These are phyloP conservation scores for Enteromius trimaculatus DNA, from an alignment of 2,797 vertebrate genomes.

Conservation along the genomic window DNA sequence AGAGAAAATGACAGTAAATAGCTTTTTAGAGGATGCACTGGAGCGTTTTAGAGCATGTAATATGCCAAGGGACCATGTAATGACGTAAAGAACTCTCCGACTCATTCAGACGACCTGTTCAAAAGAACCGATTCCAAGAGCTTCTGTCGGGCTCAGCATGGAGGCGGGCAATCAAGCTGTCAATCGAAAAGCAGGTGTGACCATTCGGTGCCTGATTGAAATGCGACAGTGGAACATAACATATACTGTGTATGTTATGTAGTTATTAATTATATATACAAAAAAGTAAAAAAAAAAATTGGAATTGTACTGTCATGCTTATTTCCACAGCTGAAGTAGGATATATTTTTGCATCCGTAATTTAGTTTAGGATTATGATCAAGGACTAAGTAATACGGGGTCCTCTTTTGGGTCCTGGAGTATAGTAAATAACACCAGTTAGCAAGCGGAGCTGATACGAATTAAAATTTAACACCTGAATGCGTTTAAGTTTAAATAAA, in stretches of 20 bases:
- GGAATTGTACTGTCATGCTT: not conserved
- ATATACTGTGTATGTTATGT: too few relatives aligned
- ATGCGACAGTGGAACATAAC: not conserved
- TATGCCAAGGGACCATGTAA: not conserved
- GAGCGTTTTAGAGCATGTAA: not conserved
- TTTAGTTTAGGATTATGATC: not conserved
- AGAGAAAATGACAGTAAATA: not conserved
- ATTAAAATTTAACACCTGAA: conserved; percentile 3
- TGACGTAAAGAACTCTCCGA: not conserved
- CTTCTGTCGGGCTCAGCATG: conserved; percentile 36
- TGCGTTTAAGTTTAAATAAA: not conserved
- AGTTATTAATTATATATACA: not conserved
- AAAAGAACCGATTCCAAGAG: not conserved
- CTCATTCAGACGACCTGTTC: not conserved
- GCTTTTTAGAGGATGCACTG: not conserved
- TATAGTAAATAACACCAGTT: conserved; percentile 63
- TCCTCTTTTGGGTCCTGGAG: conserved; percentile 68
- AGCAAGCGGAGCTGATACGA: not conserved
- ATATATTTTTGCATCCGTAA: not conserved
- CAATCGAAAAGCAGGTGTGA: conserved; percentile 43
- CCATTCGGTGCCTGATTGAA: conserved; percentile 61
- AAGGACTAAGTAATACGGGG: conserved; percentile 55
- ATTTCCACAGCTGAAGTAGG: not conserved
- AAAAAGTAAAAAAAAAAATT: not conserved
- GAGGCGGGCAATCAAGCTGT: conserved; percentile 63